Base-by-base conservation (phyloP, 2,113 vertebrate genomes). In the Pseudorectes ferrugineus region DNA sequence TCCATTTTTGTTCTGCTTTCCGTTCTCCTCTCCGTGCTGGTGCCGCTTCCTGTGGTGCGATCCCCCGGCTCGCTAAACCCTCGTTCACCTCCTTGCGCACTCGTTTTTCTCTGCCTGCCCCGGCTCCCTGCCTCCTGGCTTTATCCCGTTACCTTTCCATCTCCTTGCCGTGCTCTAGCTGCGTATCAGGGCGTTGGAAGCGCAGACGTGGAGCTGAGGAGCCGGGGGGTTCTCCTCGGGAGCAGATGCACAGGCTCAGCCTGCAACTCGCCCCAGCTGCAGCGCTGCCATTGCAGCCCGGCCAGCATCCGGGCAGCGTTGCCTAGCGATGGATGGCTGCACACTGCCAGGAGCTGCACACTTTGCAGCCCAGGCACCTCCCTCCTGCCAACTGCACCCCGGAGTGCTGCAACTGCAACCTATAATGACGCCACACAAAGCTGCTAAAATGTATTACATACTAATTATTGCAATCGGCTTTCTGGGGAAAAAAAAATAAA, bases 261-360 rank as follows among this genome's bases (percentile, higher is more conserved):
- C 70, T 7, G 89, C 82, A n/a, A 8, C 25, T 45, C 40, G 49
- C 86, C 88, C 58, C 71, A 85, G 95, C 76, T 89, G 95, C 95
- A 95, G 92, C 46, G 51, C 91, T 95, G 93, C 89, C 90, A 96
- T 96, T 85, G 63, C 83, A 88, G 90, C 89, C 71, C 54, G 5
- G 48, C 35, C 76, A 88, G 94, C 93, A 97, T 90, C 95, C 81
- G 43, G 92, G 82, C 63, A 95, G 76, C 24, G 96, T 85, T 97
- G 95, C 97, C 83, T 97, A 94, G 97, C 17, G 93, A 98, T 96
- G 85, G 46, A 55, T 19, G 78, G 89, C 70, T 87, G 95, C 72
- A 91, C 81, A 67, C 71, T 31, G 92, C 49, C 80, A 49, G 83
- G 59, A 74, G 75, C 8, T 23, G 79, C 94, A 77, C 91, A 36